A percentile compares a stretch with the other conserved stretches of the same genome.
Conservation (phyloP, 2,888 invertebrate species). For the Agrochola circellaris region DNA sequence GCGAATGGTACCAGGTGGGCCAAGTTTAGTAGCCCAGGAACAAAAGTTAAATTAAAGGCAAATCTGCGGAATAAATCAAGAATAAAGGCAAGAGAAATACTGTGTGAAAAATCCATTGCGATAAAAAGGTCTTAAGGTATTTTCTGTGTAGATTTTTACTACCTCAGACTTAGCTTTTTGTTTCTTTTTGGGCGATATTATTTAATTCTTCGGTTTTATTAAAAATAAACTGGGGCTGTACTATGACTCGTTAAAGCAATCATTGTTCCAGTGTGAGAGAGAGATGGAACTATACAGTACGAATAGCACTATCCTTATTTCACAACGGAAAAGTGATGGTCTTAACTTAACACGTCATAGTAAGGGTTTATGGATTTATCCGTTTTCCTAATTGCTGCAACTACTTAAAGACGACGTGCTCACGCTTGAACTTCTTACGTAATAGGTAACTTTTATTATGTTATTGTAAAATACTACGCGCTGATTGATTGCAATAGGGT, state of each 20-base stretch:
- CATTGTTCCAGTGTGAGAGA: too few species aligned
- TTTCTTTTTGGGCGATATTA: background rate
- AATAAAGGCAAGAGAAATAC: background rate
- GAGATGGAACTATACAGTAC: too few species aligned
- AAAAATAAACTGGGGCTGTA: too few species aligned
- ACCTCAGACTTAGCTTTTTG: too few species aligned
- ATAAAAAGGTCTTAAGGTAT: background rate
- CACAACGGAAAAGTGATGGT: too few species aligned
- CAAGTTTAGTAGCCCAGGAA: background rate
- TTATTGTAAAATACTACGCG: background rate
- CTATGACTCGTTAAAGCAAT: too few species aligned
- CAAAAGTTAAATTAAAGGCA: background rate
- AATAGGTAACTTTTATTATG: background rate
- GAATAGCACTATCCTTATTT: too few species aligned
- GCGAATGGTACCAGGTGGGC: conserved; percentile 7
- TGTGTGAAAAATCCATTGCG: background rate
- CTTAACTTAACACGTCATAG: too few species aligned
- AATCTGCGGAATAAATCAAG: background rate
- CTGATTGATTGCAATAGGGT: too few species aligned
- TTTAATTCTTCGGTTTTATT: background rate
- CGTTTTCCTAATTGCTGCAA: background rate
- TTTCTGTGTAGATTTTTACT: too few species aligned
- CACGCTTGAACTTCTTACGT: background rate
- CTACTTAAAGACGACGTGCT: background rate
- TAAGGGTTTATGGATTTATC: too few species aligned